Conservation (phyloP, 2,113 vertebrate species). For the Catharus bicknelli region DNA sequence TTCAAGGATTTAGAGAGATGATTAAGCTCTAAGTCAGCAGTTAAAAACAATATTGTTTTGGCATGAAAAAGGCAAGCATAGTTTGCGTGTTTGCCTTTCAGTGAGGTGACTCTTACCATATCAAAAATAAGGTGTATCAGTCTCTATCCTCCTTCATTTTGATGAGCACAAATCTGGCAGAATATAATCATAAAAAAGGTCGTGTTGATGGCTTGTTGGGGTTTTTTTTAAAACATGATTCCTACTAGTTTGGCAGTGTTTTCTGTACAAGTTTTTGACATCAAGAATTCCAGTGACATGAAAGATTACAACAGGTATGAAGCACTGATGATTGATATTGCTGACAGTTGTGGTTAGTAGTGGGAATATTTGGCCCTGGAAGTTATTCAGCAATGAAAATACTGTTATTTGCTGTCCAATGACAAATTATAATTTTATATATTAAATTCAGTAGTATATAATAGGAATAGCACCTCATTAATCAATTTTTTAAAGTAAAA, state of each 20-base stretch:
- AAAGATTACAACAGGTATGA: not conserved
- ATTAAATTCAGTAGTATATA: not conserved
- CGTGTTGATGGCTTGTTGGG: not conserved
- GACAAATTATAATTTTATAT: not conserved
- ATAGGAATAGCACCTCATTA: not conserved
- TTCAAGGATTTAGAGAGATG: not conserved
- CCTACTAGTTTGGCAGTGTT: not conserved
- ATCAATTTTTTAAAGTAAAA: not conserved
- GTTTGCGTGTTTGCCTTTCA: not conserved
- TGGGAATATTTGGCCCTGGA: not conserved
- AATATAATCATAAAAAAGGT: not conserved
- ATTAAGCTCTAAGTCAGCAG: constrained; percentile 14
- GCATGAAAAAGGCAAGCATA: not conserved
- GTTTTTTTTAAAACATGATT: not conserved
- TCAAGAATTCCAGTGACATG: not conserved
- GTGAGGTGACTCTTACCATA: not conserved
- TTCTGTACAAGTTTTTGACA: not conserved
- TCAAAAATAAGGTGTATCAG: not conserved
- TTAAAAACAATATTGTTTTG: not conserved
- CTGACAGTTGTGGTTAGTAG: not conserved
- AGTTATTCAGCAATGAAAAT: not conserved
- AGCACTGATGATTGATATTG: not conserved
- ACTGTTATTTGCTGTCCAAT: not conserved
- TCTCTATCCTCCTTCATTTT: not conserved
- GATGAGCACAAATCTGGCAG: not conserved